Base-by-base conservation (phyloP, 1,140 invertebrate species). In the Drosophila seguyi region DNA sequence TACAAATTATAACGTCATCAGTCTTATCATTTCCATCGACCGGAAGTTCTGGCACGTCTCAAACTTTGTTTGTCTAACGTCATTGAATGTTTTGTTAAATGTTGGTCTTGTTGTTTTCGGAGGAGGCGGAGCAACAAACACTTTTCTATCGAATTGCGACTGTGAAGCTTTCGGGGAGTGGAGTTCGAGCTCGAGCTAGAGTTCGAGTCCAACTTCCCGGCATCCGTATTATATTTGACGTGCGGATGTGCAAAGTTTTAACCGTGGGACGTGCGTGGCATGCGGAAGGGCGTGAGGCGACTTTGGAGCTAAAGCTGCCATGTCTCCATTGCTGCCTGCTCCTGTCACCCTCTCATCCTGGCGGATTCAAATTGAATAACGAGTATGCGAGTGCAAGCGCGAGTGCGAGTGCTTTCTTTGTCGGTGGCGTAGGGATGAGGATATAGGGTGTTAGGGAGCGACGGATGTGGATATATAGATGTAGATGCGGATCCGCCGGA, bases 221-320 rank as follows among this genome's bases (percentile, higher is more conserved):
- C 72, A 75, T 63, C 52, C 75, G 75, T 69, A 78, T 78, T 78
- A 80, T 69, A 75, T 69, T 78, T 78, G 66, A 78, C 66, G 57
- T 78, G 75, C 75, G 75, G 75, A 78, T 78, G 75, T 78, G 75
- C 75, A 71, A 78, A 78, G 75, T 78, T 77, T 77, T 78, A 78
- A 71, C 75, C 75, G 60, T 78, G 76, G 39, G 44, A 79, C 76
- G 76, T 79, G 76, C 66, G 58, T 79, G 67, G 76, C 75, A 79
- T 79, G 41, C 58, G 53, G 42, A 59, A 59, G 16, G 69, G 68
- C 67, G 38, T n/a, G 50, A 34, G 44, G 36, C 42, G 50, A 48
- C 48, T 48, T 36, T 56, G 68, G 42, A 58, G 65, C 50, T 20
- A 29, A 20, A 48, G 34, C 68, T 58, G 55, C 31, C 63, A 29